phyloP scores from a whole-genome alignment of 2,113 vertebrate genomes.

The Alethe castanea region DNA sequence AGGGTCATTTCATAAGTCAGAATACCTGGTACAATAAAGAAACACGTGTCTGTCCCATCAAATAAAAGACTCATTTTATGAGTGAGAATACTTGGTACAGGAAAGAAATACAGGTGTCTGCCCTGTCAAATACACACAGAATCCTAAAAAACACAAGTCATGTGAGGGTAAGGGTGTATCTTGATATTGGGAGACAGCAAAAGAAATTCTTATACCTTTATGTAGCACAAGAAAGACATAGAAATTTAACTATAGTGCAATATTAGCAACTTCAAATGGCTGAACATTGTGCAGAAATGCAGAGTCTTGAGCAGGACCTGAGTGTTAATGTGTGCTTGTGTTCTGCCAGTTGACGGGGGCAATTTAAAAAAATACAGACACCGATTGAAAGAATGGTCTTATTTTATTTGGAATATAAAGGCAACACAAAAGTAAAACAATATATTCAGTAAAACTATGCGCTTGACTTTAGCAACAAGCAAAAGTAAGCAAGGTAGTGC shows the following conservation, averaged over 20 bases:
- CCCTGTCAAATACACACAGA: not conserved
- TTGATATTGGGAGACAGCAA: not conserved
- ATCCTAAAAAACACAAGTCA: not conserved
- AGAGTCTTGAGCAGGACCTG: not conserved
- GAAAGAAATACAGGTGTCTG: not conserved
- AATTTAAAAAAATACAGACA: not conserved
- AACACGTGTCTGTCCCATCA: not conserved
- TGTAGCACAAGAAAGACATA: not conserved
- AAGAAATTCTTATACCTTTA: not conserved
- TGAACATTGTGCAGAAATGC: not conserved
- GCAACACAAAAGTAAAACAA: not conserved
- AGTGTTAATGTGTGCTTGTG: not conserved
- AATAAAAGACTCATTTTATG: not conserved
- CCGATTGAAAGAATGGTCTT: not conserved
- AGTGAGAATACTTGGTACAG: not conserved
- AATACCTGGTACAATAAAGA: not conserved
- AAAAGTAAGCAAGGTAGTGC: not conserved
- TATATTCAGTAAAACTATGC: not conserved
- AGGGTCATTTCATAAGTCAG: not conserved
- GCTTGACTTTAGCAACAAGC: not conserved
- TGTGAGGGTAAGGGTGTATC: not conserved
- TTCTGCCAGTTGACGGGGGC: rapidly evolving
- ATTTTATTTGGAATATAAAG: not conserved
- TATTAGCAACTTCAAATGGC: not conserved
- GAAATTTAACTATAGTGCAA: not conserved